Evolutionary conservation across 2,797 vertebrate species (phyloP).

Genomic region (Chaetodon trifasciatus): DNA sequence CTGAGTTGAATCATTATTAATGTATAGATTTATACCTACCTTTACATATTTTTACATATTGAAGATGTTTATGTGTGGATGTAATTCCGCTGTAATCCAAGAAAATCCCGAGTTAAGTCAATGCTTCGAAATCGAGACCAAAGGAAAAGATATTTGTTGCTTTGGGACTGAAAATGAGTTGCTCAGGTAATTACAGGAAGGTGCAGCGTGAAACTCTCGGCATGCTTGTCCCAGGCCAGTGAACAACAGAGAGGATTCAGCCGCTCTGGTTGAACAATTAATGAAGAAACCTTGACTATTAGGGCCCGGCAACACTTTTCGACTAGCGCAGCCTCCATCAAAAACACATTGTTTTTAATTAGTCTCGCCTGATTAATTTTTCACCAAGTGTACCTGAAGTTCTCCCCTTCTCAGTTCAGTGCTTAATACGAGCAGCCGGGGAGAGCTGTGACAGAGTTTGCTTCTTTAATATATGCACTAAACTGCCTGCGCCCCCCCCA

Average conservation of each 20-base stretch:
- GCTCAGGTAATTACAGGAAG: conserved; percentile 59
- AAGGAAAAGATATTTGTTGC: conserved; percentile 28
- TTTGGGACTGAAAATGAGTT: conserved; percentile 44
- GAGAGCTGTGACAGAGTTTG: conserved; percentile 46
- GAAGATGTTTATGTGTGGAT: conserved; percentile 22
- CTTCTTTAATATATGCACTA: conserved; percentile 58
- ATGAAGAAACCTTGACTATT: conserved; percentile 55
- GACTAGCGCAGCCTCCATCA: conserved; percentile 45
- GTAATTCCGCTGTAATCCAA: conserved; percentile 43
- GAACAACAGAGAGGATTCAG: conserved; percentile 62
- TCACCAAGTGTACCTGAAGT: conserved; percentile 60
- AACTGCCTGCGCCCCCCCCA: conserved; percentile 35
- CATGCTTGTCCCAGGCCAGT: conserved; percentile 50
- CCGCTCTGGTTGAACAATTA: conserved; percentile 47
- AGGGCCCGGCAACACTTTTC: conserved; percentile 28
- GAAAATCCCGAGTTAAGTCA: conserved; percentile 38
- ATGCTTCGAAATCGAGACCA: conserved; percentile 10
- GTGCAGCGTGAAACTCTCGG: conserved; percentile 44
- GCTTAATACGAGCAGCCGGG: conserved; percentile 38
- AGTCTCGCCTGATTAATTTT: conserved; percentile 67
- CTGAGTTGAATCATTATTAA: conserved; percentile 59
- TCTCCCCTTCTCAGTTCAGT: conserved; percentile 41
- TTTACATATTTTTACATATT: conserved; percentile 58
- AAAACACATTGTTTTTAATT: conserved; percentile 74
- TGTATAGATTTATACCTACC: conserved; percentile 54